phyloP scores from a whole-genome alignment of 2,797 vertebrate genomes.

The Sciurus carolinensis region DNA sequence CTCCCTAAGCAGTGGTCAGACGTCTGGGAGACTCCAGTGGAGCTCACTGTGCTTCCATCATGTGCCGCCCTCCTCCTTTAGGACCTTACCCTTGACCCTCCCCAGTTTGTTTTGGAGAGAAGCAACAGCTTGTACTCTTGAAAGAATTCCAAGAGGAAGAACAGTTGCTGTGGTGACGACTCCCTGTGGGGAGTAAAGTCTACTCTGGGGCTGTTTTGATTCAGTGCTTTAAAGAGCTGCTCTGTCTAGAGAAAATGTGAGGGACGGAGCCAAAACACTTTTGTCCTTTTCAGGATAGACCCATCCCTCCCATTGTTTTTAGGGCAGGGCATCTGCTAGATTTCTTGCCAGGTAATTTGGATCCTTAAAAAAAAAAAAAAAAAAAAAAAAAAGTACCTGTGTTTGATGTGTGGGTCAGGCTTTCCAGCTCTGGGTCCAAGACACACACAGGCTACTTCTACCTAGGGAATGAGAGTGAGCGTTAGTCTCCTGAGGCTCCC shows the following conservation, averaged over 20 bases:
- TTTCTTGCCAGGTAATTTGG: slow-evolving; percentile 5
- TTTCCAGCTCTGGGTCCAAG: background rate
- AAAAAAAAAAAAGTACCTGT: background rate
- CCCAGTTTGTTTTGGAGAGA: background rate
- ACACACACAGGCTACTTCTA: background rate
- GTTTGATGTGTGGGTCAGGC: background rate
- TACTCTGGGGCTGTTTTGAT: background rate
- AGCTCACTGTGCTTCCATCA: background rate
- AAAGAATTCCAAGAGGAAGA: slow-evolving; percentile 59
- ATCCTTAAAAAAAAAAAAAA: background rate
- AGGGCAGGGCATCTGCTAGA: background rate
- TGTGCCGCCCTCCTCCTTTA: background rate
- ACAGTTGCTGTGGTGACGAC: slow-evolving; percentile 81
- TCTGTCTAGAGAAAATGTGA: background rate
- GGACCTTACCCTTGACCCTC: background rate
- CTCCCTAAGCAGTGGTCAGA: background rate
- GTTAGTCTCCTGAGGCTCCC: background rate
- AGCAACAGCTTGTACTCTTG: slow-evolving; percentile 59
- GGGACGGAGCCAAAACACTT: background rate
- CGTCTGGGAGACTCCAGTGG: background rate
- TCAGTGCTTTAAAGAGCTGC: slow-evolving; percentile 33
- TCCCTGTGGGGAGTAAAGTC: background rate
- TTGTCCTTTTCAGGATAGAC: slow-evolving; percentile 16
- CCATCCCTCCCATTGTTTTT: background rate
- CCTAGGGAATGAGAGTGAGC: background rate